phyloP scores from a whole-genome alignment of 2,888 invertebrate species.

The Phengaris arion region DNA sequence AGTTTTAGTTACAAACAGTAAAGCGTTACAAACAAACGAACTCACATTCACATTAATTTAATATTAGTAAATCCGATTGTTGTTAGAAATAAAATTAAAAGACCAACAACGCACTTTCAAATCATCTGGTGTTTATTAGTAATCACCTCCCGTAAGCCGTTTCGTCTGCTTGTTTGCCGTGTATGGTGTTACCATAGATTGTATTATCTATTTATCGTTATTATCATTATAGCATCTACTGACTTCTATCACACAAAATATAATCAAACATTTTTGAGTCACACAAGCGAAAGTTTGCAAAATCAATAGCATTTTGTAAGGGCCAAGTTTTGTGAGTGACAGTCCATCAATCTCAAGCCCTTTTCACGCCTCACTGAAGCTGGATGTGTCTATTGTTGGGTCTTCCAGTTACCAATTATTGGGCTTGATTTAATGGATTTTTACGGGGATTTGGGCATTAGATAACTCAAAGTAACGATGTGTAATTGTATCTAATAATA shows the following conservation, averaged over 20 bases:
- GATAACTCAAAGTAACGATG: neutral
- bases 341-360: constrained; percentile 5
- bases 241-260: neutral
- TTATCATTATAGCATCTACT: neutral
- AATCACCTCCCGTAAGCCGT: no score
- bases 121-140: no score
- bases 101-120: no score
- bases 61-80: no score
- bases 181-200: no score
- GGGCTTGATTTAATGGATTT: neutral
- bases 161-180: no score
- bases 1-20: no score
- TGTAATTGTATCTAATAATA: no score
- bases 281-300: neutral
- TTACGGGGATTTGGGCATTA: neutral
- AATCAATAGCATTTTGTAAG: constrained; percentile 3
- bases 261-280: neutral
- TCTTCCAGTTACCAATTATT: neutral
- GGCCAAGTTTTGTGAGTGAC: constrained; percentile 8
- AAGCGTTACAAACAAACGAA: no score
- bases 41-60: no score
- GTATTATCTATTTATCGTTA: neutral
- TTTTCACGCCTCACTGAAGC: neutral
- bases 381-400: constrained; percentile 14
- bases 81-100: no score